These are phyloP conservation scores for Serinus canaria DNA, from an alignment of 2,113 vertebrate species.

Conservation along the genomic window DNA sequence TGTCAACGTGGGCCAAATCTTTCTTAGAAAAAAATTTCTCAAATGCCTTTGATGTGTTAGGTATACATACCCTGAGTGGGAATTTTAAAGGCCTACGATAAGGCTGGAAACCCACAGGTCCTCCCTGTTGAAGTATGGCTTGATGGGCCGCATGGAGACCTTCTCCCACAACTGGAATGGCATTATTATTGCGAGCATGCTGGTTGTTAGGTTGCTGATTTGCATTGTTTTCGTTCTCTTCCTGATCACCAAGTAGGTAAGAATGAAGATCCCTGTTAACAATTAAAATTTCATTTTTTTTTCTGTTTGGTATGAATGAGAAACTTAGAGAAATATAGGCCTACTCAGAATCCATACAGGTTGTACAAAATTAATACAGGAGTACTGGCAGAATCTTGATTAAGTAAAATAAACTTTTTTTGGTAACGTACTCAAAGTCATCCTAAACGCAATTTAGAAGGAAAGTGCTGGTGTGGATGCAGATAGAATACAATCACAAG, in stretches of 20 bases:
- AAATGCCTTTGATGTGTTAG: neutral
- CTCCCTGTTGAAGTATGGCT: conserved; percentile 97
- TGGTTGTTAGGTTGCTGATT: conserved; percentile 93
- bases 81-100: conserved; percentile 93
- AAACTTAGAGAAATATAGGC: neutral
- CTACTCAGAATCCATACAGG: neutral
- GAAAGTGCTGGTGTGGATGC: neutral
- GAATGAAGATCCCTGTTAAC: conserved; percentile 92
- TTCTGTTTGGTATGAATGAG: neutral
- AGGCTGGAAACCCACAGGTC: conserved; percentile 96
- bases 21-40: neutral
- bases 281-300: neutral
- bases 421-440: neutral
- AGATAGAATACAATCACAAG: neutral
- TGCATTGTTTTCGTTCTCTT: conserved; percentile 88
- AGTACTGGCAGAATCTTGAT: neutral
- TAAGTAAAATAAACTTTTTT: neutral
- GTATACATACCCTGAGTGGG: conserved; percentile 85
- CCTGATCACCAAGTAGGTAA: conserved; percentile 96
- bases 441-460: neutral
- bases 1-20: neutral
- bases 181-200: conserved; percentile 90
- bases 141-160: conserved; percentile 97
- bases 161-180: conserved; percentile 89
- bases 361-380: neutral